Evolutionary conservation across 2,797 vertebrate species (phyloP).

Genomic region (Helostoma temminkii): DNA sequence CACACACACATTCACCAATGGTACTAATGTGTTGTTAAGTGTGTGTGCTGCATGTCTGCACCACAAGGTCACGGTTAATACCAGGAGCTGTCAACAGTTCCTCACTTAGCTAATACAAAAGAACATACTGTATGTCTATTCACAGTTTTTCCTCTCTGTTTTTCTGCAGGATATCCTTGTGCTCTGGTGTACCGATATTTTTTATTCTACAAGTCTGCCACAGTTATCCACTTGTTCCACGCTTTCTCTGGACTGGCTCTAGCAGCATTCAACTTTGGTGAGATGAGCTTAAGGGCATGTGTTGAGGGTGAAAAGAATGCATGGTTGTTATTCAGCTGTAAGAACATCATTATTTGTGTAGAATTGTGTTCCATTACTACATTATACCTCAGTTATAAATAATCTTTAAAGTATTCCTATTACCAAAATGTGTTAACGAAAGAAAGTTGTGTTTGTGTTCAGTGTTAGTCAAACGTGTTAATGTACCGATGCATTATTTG

Average conservation of each 20-base stretch:
- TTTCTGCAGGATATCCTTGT: slow-evolving; percentile 91
- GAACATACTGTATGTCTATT: neutral
- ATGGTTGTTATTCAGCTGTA: neutral
- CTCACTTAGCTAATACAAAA: slow-evolving; percentile 25
- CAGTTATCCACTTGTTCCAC: slow-evolving; percentile 93
- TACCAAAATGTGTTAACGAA: neutral
- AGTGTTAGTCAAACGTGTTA: neutral
- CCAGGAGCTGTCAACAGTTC: slow-evolving; percentile 16
- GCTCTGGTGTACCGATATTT: slow-evolving; percentile 92
- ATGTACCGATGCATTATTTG: neutral
- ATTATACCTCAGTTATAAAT: neutral
- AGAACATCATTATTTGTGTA: neutral
- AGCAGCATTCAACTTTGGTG: slow-evolving; percentile 98
- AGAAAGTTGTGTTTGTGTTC: neutral
- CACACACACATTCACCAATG: no score
- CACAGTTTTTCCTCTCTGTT: slow-evolving; percentile 33
- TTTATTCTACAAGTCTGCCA: slow-evolving; percentile 91
- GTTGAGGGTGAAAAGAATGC: neutral
- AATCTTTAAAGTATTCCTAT: no score
- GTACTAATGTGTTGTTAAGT: neutral
- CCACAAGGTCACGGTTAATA: slow-evolving; percentile 45
- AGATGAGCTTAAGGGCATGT: slow-evolving; percentile 50
- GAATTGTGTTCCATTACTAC: neutral
- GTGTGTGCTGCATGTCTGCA: neutral
- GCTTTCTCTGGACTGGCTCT: slow-evolving; percentile 91